These are phyloP conservation scores for Mellilla xanthometata DNA, from an alignment of 2,888 invertebrate species.

Conservation along the genomic window DNA sequence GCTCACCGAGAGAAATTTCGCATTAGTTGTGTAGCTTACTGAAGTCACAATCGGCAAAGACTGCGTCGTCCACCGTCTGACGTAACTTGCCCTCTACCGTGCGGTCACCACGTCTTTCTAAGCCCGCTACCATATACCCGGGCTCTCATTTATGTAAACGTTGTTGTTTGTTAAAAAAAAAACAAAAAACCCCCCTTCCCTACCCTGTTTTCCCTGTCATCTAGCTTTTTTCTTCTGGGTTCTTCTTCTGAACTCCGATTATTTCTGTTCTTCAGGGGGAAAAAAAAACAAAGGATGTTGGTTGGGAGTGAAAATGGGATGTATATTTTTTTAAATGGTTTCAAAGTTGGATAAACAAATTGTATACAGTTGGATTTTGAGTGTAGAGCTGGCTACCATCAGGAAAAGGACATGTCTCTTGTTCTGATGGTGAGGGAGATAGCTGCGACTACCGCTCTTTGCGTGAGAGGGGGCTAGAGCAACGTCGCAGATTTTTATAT, in stretches of 20 bases:
- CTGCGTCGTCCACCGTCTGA: too few species aligned
- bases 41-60: too few species aligned
- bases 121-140: not conserved
- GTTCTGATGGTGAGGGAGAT: not conserved
- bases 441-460: constrained; percentile 2
- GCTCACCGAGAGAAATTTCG: too few species aligned
- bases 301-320: constrained; percentile 8
- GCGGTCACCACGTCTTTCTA: not conserved
- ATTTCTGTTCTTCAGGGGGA: not conserved
- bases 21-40: too few species aligned
- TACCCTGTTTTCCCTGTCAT: not conserved
- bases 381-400: constrained; percentile 12
- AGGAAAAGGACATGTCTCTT: constrained; percentile 4
- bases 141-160: not conserved
- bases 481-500: too few species aligned
- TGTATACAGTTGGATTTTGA: constrained; percentile 6
- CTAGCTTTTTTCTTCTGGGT: too few species aligned
- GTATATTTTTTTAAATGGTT: constrained; percentile 17
- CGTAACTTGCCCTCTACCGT: too few species aligned
- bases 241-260: not conserved
- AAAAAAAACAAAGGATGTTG: constrained; percentile 12
- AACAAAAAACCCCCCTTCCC: constrained; percentile 1
- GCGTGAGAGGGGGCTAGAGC: too few species aligned
- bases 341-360: constrained; percentile 1
- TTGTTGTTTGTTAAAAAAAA: constrained; percentile 10